These are phyloP conservation scores for Rhadina sibilatrix DNA, from an alignment of 2,113 vertebrate species.

Conservation along the genomic window DNA sequence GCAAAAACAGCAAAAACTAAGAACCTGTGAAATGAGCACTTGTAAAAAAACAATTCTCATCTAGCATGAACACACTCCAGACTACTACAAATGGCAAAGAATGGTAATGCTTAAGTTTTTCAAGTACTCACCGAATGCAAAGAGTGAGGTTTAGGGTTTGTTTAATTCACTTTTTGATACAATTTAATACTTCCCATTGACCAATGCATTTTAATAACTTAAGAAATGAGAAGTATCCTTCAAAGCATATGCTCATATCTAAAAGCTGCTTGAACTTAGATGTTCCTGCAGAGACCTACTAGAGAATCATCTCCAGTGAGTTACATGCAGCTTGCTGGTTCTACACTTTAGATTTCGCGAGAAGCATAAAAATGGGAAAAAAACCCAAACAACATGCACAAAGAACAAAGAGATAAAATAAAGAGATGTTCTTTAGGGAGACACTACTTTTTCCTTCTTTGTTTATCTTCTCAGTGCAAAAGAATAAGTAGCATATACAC, in stretches of 20 bases:
- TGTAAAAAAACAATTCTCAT: not conserved
- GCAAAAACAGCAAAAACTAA: not conserved
- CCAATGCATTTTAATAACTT: not conserved
- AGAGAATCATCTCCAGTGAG: not conserved
- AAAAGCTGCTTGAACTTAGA: not conserved
- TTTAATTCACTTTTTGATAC: not conserved
- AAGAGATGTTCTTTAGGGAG: not conserved
- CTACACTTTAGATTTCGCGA: accelerated
- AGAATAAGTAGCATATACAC: not conserved
- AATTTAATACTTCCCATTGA: not conserved
- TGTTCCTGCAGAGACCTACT: not conserved
- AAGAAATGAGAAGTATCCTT: not conserved
- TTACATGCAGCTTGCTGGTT: not conserved
- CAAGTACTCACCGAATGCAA: not conserved
- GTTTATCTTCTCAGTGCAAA: not conserved
- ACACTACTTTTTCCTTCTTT: not conserved
- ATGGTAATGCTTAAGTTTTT: not conserved
- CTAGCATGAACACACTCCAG: not conserved
- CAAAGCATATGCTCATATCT: not conserved
- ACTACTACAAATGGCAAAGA: not conserved
- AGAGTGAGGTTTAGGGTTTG: not conserved
- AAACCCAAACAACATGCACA: not conserved
- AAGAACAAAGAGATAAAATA: not conserved
- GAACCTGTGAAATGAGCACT: constrained; percentile 10
- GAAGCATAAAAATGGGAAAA: not conserved